phyloP scores from a whole-genome alignment of 2,888 invertebrate species.

The Dolichopus griseipennis region DNA sequence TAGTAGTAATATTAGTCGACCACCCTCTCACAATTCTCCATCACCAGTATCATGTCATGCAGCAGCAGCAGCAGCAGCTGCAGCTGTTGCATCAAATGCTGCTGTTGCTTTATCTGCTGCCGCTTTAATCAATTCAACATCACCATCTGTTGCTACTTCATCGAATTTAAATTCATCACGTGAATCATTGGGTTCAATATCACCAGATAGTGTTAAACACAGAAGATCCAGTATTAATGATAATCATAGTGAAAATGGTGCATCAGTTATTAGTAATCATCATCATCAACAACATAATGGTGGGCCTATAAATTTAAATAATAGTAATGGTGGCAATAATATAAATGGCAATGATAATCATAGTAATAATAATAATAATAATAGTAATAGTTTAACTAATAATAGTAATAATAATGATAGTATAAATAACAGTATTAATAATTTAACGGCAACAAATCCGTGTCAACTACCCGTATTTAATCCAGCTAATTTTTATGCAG shows the following conservation, averaged over 20 bases:
- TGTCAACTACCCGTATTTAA: conserved; percentile 43
- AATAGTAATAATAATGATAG: background rate
- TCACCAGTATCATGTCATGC: conserved; percentile 20
- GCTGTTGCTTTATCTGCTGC: conserved; percentile 38
- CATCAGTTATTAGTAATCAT: background rate
- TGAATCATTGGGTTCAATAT: conserved; percentile 16
- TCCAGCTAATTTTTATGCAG: conserved; percentile 42
- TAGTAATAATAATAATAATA: background rate
- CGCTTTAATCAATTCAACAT: conserved; percentile 26
- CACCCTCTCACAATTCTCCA: conserved; percentile 23
- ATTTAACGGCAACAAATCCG: conserved; percentile 29
- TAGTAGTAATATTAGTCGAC: conserved; percentile 26
- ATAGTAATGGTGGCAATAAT: background rate
- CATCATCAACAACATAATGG: background rate
- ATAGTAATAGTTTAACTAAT: background rate
- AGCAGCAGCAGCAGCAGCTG: conserved; percentile 21
- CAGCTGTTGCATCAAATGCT: conserved; percentile 33
- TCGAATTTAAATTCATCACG: conserved; percentile 7
- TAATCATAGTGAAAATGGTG: background rate
- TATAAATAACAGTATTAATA: background rate
- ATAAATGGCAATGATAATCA: background rate
- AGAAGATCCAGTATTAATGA: background rate
- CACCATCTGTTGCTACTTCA: conserved; percentile 10
- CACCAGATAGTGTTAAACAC: conserved; percentile 11
- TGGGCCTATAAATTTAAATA: background rate